Evolutionary conservation across 2,113 vertebrate species (phyloP).

Genomic region (Synchiropus splendidus): DNA sequence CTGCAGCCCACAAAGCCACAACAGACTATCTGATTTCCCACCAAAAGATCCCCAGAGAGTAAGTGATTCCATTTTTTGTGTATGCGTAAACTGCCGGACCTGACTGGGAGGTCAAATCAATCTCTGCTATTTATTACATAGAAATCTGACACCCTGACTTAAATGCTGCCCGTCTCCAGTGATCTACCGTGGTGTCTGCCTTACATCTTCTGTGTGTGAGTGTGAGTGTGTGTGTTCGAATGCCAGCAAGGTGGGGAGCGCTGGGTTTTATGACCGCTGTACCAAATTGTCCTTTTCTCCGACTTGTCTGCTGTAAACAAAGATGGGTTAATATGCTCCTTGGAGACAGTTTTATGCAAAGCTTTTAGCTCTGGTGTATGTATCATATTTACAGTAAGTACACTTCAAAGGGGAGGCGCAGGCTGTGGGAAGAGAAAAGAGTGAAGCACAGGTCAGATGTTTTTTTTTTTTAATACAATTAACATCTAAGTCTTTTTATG

Average conservation of each 20-base stretch:
- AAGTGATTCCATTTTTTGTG: constrained; percentile 81
- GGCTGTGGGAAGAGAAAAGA: constrained; percentile 42
- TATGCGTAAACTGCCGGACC: constrained; percentile 84
- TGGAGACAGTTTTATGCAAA: constrained; percentile 76
- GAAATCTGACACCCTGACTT: constrained; percentile 94
- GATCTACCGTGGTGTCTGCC: constrained; percentile 76
- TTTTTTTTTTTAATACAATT: neutral
- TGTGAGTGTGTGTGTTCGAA: constrained; percentile 14
- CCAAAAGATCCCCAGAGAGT: constrained; percentile 79
- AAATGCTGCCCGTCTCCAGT: constrained; percentile 82
- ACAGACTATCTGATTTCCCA: constrained; percentile 79
- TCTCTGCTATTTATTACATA: constrained; percentile 95
- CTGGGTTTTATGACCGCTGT: constrained; percentile 66
- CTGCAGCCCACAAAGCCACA: constrained; percentile 77
- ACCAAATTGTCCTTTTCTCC: constrained; percentile 69
- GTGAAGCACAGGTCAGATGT: constrained; percentile 46
- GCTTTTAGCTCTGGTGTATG: constrained; percentile 76
- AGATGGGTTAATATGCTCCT: constrained; percentile 74
- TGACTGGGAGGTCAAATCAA: constrained; percentile 91
- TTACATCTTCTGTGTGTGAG: constrained; percentile 63
- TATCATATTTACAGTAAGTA: constrained; percentile 80
- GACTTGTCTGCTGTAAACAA: constrained; percentile 74
- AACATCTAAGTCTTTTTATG: neutral
- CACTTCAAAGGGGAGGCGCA: constrained; percentile 68
- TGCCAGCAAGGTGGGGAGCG: constrained; percentile 40